Base-by-base conservation (phyloP, 2,888 invertebrate genomes). In the Fragum fragum region DNA sequence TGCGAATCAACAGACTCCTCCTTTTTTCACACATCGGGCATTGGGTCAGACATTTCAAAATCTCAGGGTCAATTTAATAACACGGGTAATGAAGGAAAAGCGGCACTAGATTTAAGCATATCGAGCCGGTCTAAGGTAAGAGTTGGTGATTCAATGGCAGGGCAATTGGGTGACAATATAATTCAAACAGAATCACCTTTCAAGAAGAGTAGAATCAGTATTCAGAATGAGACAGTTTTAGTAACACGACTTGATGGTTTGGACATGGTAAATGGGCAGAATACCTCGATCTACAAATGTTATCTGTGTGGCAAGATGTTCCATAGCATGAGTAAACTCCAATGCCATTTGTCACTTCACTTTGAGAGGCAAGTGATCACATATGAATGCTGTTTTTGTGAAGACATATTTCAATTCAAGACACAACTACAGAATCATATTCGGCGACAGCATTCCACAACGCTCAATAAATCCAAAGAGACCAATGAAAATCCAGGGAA, bases 251-350 rank as follows among this genome's bases (percentile, higher is more conserved):
- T 94, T 28, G 93, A 94, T 73, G 94, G 94, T 0, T 75, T 92
- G 6, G 91, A 93, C 79, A 68, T 89, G 26, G 72, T 81, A n/a
- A 91, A 87, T 16, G 93, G 93, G 6, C 87, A 90, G 69, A 88
- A 89, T 55, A 83, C 90, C n/a, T 91, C 93, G 21, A 88, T 94
- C 39, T 94, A 90, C 83, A 93, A 93, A 87, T 94, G 94, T 85
- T 92, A 94, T 80, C 83, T 94, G 68, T 94, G 94, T 81, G 88
- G 92, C 47, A 91, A 92, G 72, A 85, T 94, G 73, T 93, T 92
- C 80, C 85, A 88, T 47, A 90, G 89, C 16, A 85, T 94, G 69
- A 88, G 90, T 42, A 89, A 91, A 59, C 84, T 93, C 66, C 92
- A 93, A 85, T 89, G 87, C 85, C 94, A 94, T 87, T 87, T 94